A percentile compares a stretch with the other conserved stretches of the same genome.
These are phyloP conservation scores for Crotalus tigris DNA, from an alignment of 2,113 vertebrate species.

Conservation along the genomic window DNA sequence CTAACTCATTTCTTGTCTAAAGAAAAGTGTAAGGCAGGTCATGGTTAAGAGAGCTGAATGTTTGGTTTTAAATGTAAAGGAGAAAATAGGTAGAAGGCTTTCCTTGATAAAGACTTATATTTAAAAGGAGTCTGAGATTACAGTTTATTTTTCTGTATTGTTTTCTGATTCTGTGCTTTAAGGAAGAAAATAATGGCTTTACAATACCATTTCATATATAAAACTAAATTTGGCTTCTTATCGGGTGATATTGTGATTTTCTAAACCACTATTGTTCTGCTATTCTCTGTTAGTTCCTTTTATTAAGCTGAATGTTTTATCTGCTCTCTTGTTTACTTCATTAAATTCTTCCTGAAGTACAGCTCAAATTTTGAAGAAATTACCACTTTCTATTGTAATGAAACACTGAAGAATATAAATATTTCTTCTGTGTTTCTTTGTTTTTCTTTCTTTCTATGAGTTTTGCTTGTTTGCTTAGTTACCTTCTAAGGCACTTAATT, in stretches of 20 bases:
- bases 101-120: conserved; percentile 31
- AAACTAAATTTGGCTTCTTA: conserved; percentile 33
- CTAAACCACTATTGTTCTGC: conserved; percentile 40
- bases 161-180: conserved; percentile 38
- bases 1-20: background rate
- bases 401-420: conserved; percentile 27
- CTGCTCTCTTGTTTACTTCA: conserved; percentile 30
- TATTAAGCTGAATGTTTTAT: conserved; percentile 37
- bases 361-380: conserved; percentile 27
- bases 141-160: conserved; percentile 30
- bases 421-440: background rate
- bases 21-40: conserved; percentile 21
- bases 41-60: conserved; percentile 24
- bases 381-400: conserved; percentile 19
- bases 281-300: conserved; percentile 33
- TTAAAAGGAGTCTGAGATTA: conserved; percentile 32
- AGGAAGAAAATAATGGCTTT: conserved; percentile 34
- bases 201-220: conserved; percentile 29
- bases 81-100: conserved; percentile 36
- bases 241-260: conserved; percentile 33
- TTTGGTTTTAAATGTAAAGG: conserved; percentile 40
- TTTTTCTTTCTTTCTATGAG: conserved; percentile 47
- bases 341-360: conserved; percentile 28
- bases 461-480: conserved; percentile 44
- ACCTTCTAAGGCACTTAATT: conserved; percentile 57